Percentiles rank a stretch among this genome's conserved stretches.
Evolutionary conservation across 2,888 invertebrate species (phyloP).

Genomic region (Phengaris arion): DNA sequence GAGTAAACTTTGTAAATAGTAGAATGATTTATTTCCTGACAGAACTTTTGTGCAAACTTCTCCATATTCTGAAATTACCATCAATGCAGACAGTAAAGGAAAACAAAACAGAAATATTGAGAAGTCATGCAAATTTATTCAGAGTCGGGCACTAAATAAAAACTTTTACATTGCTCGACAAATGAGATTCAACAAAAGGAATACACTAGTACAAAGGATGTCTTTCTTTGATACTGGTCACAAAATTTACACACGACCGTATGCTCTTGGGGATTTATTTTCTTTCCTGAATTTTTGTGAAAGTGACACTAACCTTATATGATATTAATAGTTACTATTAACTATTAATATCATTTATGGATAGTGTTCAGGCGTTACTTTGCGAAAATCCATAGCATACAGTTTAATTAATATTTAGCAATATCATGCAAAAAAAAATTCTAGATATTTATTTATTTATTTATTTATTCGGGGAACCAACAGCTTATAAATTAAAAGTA

Average conservation of each 20-base stretch:
- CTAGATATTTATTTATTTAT: too few relatives aligned
- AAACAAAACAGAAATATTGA: conserved; percentile 17
- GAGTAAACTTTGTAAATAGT: background rate
- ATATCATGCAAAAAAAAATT: too few relatives aligned
- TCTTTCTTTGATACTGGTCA: conserved; percentile 12
- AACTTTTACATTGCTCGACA: conserved; percentile 11
- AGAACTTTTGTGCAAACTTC: background rate
- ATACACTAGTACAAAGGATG: conserved; percentile 17
- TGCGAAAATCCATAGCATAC: too few relatives aligned
- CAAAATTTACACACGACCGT: background rate
- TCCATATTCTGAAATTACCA: background rate
- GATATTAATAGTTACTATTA: too few relatives aligned
- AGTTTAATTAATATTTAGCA: too few relatives aligned
- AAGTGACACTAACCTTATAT: background rate
- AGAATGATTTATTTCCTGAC: background rate
- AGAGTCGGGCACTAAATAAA: conserved; percentile 17
- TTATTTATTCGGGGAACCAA: too few relatives aligned
- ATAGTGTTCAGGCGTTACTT: too few relatives aligned
- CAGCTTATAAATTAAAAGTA: too few relatives aligned
- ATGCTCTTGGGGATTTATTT: background rate
- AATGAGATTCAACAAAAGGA: conserved; percentile 17
- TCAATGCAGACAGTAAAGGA: background rate
- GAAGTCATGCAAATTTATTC: conserved; percentile 13
- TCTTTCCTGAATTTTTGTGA: background rate
- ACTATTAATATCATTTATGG: too few relatives aligned